These are phyloP conservation scores for Argyresthia goedartella DNA, from an alignment of 2,888 invertebrate genomes.

Conservation along the genomic window DNA sequence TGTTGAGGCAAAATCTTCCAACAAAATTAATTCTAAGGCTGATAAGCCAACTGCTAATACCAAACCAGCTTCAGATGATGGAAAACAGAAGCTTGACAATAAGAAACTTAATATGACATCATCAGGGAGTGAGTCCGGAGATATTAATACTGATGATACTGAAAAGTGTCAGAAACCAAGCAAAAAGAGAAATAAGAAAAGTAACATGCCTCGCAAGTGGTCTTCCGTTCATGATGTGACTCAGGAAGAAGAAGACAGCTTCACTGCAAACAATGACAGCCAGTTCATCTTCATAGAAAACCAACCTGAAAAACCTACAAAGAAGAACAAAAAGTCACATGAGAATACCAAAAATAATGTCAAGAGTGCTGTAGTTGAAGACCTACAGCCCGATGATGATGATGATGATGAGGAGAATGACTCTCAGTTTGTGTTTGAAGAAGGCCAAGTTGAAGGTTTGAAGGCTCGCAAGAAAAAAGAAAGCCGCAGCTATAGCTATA, in stretches of 20 bases:
- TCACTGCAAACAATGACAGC: constrained; percentile 41
- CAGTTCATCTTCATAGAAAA: constrained; percentile 62
- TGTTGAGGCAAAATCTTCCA: constrained; percentile 42
- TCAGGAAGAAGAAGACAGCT: constrained; percentile 44
- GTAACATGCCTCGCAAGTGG: constrained; percentile 67
- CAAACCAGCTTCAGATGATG: constrained; percentile 40
- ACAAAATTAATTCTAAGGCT: constrained; percentile 46
- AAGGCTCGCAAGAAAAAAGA: constrained; percentile 63
- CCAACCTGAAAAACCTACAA: constrained; percentile 42
- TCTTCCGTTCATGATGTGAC: constrained; percentile 70
- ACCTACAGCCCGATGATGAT: constrained; percentile 39
- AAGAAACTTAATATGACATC: constrained; percentile 47
- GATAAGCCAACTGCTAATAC: constrained; percentile 37
- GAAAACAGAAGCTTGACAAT: constrained; percentile 47
- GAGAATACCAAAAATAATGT: constrained; percentile 34
- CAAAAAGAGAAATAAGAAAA: constrained; percentile 56
- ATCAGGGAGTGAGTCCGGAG: constrained; percentile 64
- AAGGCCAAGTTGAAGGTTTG: constrained; percentile 36
- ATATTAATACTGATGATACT: constrained; percentile 50
- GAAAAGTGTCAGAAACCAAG: constrained; percentile 48
- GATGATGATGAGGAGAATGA: constrained; percentile 33
- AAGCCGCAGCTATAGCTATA: constrained; percentile 41
- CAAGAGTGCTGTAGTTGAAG: constrained; percentile 30
- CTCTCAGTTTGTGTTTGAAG: constrained; percentile 40
- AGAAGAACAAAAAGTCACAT: constrained; percentile 49